These are phyloP conservation scores for Psilopogon haemacephalus DNA, from an alignment of 2,113 vertebrate genomes.

Conservation along the genomic window DNA sequence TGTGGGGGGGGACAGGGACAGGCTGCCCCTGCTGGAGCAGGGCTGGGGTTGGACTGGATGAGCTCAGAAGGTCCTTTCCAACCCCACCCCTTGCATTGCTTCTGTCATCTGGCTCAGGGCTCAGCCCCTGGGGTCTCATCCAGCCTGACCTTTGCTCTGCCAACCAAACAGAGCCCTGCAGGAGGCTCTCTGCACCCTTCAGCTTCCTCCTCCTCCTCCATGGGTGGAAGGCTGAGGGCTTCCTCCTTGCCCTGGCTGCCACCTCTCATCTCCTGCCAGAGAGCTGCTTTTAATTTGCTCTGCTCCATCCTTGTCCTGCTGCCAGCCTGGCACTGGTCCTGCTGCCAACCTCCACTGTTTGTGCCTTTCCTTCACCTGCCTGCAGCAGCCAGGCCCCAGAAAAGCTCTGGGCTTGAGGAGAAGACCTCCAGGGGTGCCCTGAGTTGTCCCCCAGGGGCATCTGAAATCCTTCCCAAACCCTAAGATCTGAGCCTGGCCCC, in stretches of 20 bases:
- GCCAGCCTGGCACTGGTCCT: neutral
- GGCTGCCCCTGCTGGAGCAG: no score
- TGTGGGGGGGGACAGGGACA: no score
- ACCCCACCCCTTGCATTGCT: no score
- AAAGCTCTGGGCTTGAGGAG: neutral
- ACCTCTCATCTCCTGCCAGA: neutral
- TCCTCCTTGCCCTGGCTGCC: neutral
- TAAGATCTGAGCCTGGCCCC: neutral
- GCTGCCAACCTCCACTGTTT: fast-evolving
- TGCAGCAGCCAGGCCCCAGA: neutral
- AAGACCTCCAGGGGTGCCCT: fast-evolving
- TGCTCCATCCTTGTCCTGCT: fast-evolving
- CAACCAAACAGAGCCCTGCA: fast-evolving
- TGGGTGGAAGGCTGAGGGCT: neutral
- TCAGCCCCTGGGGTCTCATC: fast-evolving
- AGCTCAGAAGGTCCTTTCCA: no score
- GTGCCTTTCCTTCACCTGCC: neutral
- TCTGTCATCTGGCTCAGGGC: no score
- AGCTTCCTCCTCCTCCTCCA: neutral
- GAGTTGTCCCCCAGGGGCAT: fast-evolving
- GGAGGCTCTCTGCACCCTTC: neutral
- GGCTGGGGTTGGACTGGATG: no score
- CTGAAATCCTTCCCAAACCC: neutral
- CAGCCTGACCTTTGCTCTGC: neutral
- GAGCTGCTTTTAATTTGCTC: neutral